Evolutionary conservation across 37 sponge, comb jelly and placozoan genomes (phyloP).

Genomic region (Aphrocallistes beatrix): DNA sequence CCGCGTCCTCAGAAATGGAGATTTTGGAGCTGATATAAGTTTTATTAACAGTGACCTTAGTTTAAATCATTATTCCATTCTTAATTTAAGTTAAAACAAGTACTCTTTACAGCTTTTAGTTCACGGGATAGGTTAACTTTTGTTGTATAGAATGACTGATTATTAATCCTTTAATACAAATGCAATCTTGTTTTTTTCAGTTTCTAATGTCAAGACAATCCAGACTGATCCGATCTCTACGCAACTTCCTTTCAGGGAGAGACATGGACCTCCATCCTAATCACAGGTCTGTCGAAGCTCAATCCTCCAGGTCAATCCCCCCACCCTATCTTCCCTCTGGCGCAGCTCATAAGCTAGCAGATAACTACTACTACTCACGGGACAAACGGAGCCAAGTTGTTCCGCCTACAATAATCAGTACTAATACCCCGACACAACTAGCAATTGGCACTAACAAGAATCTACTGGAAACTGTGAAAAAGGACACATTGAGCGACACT

Average conservation of each 20-base stretch:
- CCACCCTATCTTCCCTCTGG: slow-evolving; percentile 66
- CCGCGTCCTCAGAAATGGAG: too few species aligned
- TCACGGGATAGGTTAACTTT: too few species aligned
- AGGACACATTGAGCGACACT: not conserved
- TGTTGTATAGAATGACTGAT: too few species aligned
- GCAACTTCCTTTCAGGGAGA: not conserved
- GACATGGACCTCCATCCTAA: not conserved
- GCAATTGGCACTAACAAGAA: not conserved
- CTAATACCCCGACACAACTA: not conserved
- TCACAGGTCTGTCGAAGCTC: not conserved
- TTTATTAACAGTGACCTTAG: too few species aligned
- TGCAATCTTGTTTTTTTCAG: not conserved
- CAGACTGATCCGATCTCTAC: not conserved
- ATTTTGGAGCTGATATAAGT: too few species aligned
- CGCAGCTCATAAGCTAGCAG: slow-evolving; percentile 44
- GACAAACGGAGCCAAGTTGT: slow-evolving; percentile 40
- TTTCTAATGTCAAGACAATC: not conserved
- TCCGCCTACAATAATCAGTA: slow-evolving; percentile 37
- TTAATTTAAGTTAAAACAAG: too few species aligned
- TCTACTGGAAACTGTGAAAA: not conserved
- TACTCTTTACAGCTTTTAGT: too few species aligned
- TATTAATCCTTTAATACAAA: not conserved
- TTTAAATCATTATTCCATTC: too few species aligned
- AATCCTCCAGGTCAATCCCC: slow-evolving; percentile 31
- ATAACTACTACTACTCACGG: slow-evolving; percentile 56